Base-by-base conservation (phyloP, 2,888 invertebrate genomes). In the Allophyes oxyacanthae region DNA sequence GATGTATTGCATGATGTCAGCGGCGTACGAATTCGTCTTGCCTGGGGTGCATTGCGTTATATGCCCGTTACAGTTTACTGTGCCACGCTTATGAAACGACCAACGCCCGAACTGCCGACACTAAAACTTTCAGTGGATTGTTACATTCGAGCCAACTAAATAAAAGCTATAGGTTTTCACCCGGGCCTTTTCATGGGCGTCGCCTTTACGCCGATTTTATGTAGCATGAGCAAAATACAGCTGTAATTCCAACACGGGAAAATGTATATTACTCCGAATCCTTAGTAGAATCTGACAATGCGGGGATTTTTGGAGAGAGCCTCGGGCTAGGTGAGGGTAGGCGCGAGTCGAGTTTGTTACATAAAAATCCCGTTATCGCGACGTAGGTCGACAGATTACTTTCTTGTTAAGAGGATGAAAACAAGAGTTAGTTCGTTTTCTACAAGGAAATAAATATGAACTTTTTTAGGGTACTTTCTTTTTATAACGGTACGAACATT, bases 351-450 rank as follows among this genome's bases (percentile, higher is more conserved):
- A 87, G 90, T 89, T 92, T 91, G 91, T 91, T 88, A 93, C 92
- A 94, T 90, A 94, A 94, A 93, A 94, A 94, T 93, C 88, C 89
- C 85, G 92, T 92, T 93, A 92, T 91, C 91, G 90, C 90, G 84
- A 87, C 88, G 87, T 85, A 88, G 88, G 91, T 89, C 91, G 90
- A 91, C 91, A 93, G 92, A 93, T 93, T 93, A 93, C 91, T 92
- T 92, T 91, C 93, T 91, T 92, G 94, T 94, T 93, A 92, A 92
- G 87, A 91, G 88, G 90, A 91, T 91, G 87, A 90, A 90, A 91
- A 91, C 91, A 92, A 90, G 91, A 92, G 86, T 88, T 86, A 87
- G 89, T 89, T 89, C 87, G 85, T 86, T 90, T 88, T 87, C 86
- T 85, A 86, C 85, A 86, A 86, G 86, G 86, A 87, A 89, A 87